A percentile compares a stretch with the other conserved stretches of the same genome.
These are phyloP conservation scores for Eumerus sabulonum DNA, from an alignment of 2,888 invertebrate genomes.

Conservation along the genomic window DNA sequence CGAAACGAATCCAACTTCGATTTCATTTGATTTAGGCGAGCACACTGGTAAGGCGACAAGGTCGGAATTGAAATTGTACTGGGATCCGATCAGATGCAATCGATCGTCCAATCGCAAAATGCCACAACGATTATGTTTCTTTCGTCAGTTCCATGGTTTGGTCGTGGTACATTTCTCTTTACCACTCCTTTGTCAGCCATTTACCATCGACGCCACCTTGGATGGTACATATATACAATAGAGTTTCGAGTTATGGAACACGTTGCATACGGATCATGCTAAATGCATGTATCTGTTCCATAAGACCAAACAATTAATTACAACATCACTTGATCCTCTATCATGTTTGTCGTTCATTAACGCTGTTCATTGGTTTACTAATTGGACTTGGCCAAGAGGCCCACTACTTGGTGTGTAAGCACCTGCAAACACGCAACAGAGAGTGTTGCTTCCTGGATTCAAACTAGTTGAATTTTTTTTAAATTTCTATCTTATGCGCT, in stretches of 20 bases:
- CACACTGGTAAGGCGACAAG: slow-evolving; percentile 35
- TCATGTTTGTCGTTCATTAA: slow-evolving; percentile 29
- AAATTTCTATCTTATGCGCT: no score
- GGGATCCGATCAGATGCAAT: no score
- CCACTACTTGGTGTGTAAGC: slow-evolving; percentile 7
- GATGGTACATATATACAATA: no score
- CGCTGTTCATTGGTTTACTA: slow-evolving; percentile 33
- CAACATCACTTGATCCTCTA: slow-evolving; percentile 13
- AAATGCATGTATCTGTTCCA: slow-evolving; percentile 3
- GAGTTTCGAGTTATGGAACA: no score
- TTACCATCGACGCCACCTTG: no score
- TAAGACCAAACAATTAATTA: slow-evolving; percentile 9
- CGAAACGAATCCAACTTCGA: slow-evolving; percentile 53
- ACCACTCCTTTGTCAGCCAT: no score
- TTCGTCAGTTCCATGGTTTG: no score
- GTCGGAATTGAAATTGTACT: slow-evolving; percentile 15
- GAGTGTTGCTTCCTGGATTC: slow-evolving; percentile 28
- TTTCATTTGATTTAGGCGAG: slow-evolving; percentile 27
- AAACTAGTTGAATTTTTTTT: no score
- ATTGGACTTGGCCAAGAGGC: slow-evolving; percentile 18
- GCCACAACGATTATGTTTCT: no score
- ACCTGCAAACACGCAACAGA: slow-evolving; percentile 39
- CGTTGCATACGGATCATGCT: not conserved
- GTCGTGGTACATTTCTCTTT: no score
- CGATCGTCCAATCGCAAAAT: no score